A percentile compares a stretch with the other conserved stretches of the same genome.
These are phyloP conservation scores for Uropetala carovei DNA, from an alignment of 2,888 invertebrate genomes.

Conservation along the genomic window DNA sequence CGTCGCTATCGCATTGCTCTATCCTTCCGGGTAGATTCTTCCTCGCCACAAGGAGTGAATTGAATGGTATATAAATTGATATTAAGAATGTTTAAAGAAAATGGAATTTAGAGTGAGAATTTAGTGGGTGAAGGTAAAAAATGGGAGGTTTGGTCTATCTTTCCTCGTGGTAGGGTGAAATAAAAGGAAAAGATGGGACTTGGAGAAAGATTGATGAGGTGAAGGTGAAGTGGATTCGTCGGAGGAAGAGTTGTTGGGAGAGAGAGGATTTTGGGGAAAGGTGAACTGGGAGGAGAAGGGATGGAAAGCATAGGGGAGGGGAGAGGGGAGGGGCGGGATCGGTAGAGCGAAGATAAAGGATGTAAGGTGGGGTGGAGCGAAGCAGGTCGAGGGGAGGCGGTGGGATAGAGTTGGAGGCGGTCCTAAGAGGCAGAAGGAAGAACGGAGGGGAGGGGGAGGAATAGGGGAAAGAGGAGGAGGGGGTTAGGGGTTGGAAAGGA, in stretches of 20 bases:
- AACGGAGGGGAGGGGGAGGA: not conserved
- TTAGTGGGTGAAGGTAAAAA: not conserved
- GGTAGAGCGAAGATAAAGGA: not conserved
- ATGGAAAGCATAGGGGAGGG: not conserved
- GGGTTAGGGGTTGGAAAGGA: not conserved
- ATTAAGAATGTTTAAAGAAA: conserved; percentile 2
- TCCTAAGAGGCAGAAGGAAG: not conserved
- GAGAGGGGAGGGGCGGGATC: not conserved
- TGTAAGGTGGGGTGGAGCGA: not conserved
- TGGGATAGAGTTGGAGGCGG: not conserved
- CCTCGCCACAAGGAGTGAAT: not conserved
- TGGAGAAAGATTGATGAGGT: conserved; percentile 53
- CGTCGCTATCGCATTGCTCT: too few relatives aligned
- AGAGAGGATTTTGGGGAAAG: not conserved
- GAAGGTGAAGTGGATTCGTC: conserved; percentile 34
- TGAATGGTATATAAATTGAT: conserved; percentile 15
- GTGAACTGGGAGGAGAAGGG: not conserved
- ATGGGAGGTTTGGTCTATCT: not conserved
- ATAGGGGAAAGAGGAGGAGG: not conserved
- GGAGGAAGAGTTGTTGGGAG: not conserved
- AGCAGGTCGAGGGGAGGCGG: not conserved
- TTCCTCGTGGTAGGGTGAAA: not conserved
- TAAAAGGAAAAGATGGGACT: not conserved
- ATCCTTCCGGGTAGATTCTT: too few relatives aligned
- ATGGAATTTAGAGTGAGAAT: not conserved